phyloP scores from a whole-genome alignment of 2,888 invertebrate genomes.

The Netelia fuscicornis region DNA sequence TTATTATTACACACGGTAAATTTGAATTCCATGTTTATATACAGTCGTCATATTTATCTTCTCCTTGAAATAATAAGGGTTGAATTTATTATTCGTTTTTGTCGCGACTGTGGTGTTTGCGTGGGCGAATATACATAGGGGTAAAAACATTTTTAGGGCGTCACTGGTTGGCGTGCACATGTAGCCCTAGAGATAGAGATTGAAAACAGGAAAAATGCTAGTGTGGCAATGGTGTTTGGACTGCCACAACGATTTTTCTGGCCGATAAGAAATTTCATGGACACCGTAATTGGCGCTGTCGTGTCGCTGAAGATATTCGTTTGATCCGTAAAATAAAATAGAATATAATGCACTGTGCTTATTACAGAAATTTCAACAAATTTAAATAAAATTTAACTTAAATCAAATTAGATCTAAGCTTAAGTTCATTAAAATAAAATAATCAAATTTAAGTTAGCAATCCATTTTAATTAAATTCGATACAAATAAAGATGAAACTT shows the following conservation, averaged over 20 bases:
- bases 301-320: neutral
- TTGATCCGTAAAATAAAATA: no score
- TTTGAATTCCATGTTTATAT: no score
- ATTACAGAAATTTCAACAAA: no score
- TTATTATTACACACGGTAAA: no score
- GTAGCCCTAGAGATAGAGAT: constrained; percentile 40
- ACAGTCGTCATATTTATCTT: neutral
- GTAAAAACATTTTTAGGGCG: constrained; percentile 41
- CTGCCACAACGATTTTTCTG: constrained; percentile 68
- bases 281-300: constrained; percentile 39
- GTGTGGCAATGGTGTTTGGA: constrained; percentile 43
- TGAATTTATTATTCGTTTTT: neutral
- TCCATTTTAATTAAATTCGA: no score
- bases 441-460: no score
- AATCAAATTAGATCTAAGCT: no score
- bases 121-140: constrained; percentile 31
- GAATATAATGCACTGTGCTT: no score
- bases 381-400: no score
- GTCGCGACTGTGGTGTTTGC: neutral
- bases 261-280: constrained; percentile 54
- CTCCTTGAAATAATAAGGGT: neutral
- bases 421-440: no score
- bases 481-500: constrained; percentile 8
- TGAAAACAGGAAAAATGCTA: constrained; percentile 56
- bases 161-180: constrained; percentile 60